Base-by-base conservation (phyloP, 2,797 vertebrate genomes). In the Protosalanx chinensis region DNA sequence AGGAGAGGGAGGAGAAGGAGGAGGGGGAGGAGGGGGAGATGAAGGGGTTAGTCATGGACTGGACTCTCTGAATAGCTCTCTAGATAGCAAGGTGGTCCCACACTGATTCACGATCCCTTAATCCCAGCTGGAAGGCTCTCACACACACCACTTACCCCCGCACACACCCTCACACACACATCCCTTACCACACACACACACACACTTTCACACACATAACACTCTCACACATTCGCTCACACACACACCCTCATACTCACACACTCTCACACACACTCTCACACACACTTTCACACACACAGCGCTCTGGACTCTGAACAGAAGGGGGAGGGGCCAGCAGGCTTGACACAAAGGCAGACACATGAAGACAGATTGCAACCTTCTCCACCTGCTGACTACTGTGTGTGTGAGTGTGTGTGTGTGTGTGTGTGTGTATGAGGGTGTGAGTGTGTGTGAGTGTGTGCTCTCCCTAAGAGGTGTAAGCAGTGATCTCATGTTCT, bases 101-200 rank as follows among this genome's bases (percentile, higher is more conserved):
- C 81, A 68, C 76, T 82, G 83, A 86, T 81, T 87, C 86, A 79
- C 85, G 84, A 82, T 83, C 85, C 77, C 84, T 73, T 90, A 89
- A 90, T 90, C 85, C 81, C 85, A 86, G 89, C 80, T 89, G 89
- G 86, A 86, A 89, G 87, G 80, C 85, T 85, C 87, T 83, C 75
- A 82, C 85, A 81, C 80, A 83, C 74, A 76, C 86, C 82, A 69
- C 76, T 82, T 59, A 53, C 68, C 12, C 62, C 58, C 73, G 67
- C 72, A 72, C 71, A 77, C 6, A 71, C 67, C 35, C 18, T 29
- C 66, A 60, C 35, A 32, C 68, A 15, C 58, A 32, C 27, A 63
- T 85, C 82, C 70, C 76, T 82, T 59, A 57, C 68, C 12, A 59
- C 58, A 72, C 72, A 72, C 71, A 77, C 6, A 71, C 67, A 49